These are phyloP conservation scores for Drosophila prosaltans DNA, from an alignment of 1,140 invertebrate species.

Conservation along the genomic window DNA sequence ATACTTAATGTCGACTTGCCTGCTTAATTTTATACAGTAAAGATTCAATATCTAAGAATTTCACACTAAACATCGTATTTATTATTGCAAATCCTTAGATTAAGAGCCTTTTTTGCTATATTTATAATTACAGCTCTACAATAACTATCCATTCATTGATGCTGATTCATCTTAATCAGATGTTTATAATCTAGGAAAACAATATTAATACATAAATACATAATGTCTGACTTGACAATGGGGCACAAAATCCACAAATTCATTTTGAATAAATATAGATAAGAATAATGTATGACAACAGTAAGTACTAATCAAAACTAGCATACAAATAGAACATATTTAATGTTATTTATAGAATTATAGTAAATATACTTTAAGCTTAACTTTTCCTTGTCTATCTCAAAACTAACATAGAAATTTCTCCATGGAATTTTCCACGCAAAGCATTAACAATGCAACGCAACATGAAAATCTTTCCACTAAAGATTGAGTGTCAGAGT, in stretches of 20 bases:
- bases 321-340: not conserved
- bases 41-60: too few relatives aligned
- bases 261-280: not conserved
- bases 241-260: not conserved
- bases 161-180: too few relatives aligned
- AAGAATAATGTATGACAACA: not conserved
- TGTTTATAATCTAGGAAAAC: too few relatives aligned
- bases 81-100: too few relatives aligned
- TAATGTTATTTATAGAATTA: not conserved
- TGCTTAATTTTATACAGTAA: too few relatives aligned
- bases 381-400: not conserved
- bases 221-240: not conserved
- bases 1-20: too few relatives aligned
- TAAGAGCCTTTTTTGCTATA: too few relatives aligned
- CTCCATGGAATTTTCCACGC: constrained; percentile 64
- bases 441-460: constrained; percentile 24
- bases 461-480: constrained; percentile 63
- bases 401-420: not conserved
- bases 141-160: too few relatives aligned
- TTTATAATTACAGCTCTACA: too few relatives aligned
- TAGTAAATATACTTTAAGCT: not conserved
- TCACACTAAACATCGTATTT: too few relatives aligned
- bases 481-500: constrained; percentile 1
- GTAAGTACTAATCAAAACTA: not conserved
- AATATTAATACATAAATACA: too few relatives aligned